These are phyloP conservation scores for Panurus biarmicus DNA, from an alignment of 2,113 vertebrate genomes.

Conservation along the genomic window DNA sequence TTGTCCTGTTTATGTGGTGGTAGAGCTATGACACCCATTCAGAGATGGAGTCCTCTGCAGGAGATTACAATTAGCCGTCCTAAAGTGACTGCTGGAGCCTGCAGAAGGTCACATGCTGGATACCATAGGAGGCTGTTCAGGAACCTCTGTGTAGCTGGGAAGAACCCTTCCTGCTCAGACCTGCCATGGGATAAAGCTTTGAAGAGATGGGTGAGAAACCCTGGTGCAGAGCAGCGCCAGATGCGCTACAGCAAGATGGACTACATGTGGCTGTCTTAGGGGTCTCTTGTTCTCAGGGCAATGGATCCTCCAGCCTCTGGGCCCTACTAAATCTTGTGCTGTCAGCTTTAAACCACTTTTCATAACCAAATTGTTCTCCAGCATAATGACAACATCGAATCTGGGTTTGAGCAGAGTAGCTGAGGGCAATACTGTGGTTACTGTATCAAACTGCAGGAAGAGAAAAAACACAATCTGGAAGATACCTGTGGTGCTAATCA, in stretches of 20 bases:
- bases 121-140: neutral
- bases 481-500: neutral
- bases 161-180: neutral
- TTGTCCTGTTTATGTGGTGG: neutral
- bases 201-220: neutral
- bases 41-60: neutral
- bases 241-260: neutral
- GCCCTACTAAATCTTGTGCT: neutral
- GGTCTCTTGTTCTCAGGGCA: neutral
- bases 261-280: rapidly evolving
- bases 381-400: neutral
- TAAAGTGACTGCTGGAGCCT: neutral
- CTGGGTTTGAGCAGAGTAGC: neutral
- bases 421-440: neutral
- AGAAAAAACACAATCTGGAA: neutral
- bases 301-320: neutral
- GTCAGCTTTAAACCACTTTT: neutral
- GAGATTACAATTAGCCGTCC: neutral
- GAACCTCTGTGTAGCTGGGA: neutral
- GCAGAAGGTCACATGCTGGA: neutral
- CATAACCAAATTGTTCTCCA: neutral
- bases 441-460: neutral
- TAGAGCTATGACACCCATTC: neutral
- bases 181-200: neutral
- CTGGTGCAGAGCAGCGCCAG: rapidly evolving